Base-by-base conservation (phyloP, 2,888 invertebrate species). In the Nemurella pictetii region DNA sequence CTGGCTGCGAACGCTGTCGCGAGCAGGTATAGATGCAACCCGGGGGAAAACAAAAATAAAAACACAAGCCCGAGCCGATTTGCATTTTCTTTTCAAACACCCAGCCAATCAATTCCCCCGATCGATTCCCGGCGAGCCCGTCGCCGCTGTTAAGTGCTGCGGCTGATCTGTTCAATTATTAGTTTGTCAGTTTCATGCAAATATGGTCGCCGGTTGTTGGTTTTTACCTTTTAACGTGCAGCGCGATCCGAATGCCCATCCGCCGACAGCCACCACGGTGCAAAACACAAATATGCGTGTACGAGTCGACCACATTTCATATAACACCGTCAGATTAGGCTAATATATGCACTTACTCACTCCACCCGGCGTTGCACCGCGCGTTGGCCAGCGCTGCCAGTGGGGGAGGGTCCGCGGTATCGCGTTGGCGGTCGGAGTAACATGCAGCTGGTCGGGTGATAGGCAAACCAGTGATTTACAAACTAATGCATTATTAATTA, bases 401-500 rank as follows among this genome's bases (percentile, higher is more conserved):
- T 81, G 35, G 82, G 82, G 72, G 84, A 35, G 85, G 84, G 28
- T 4, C 5, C 15, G 78, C 78, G n/a, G 78, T 30, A 2, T 3
- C 7, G 78, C n/a, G n/a, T 29, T 30, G 55, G 55, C 55, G 55
- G 55, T 55, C 9, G 55, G 15, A 20, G 15, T 20, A 20, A 55
- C 55, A 55, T 55, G 55, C 75, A 28, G 75, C 26, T 26, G 83
- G 83, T 73, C 83, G 83, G 77, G 36, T 83, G 85, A 80, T 80
- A 82, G 80, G 83, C 83, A 83, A 83, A 84, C 26, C 85, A 83
- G 80, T 85, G 85, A 85, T 85, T 85, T 85, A 84, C 84, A 83
- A 85, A 83, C 85, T 85, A 84, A 85, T 85, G 85, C 85, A 85
- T 85, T 84, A 85, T 85, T 85, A 85, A 85, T 85, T 83, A 85